Evolutionary conservation across 2,888 invertebrate species (phyloP), one percentile per base, ranked within the genome.

Genomic region (Macrosiphum euphorbiae): DNA sequence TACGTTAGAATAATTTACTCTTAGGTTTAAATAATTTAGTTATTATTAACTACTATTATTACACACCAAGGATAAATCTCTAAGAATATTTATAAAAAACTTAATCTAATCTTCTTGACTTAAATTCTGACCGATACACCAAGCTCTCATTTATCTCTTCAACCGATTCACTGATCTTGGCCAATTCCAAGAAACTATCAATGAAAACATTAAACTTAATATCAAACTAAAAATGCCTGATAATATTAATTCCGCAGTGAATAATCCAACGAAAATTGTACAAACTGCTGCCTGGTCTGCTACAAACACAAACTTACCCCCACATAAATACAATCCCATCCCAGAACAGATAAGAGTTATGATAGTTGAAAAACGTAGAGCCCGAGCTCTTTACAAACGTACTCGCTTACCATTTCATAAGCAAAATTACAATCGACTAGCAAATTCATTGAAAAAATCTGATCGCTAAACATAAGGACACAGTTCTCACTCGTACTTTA

Each of bases 351-450:
- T 50, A 50, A 50, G 50, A 50, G 2, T 28, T 11, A 61, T 2
- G 3, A 61, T 89, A 44, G 58, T 44, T 61, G 89, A 89, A 89
- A 89, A 89, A 61, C 26, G 89, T 24, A 87, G n/a, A 87, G 50
- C 50, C 28, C 47, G n/a, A 28, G 50, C 87, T 28, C 50, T 87
- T 50, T 86, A 47, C 0, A n/a, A 47, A 86, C 50, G n/a, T 47
- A 86, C 13, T 47, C 5, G 47, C 47, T 47, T 47, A 7, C 47
- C 47, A 0, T n/a, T 28, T 86, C 86, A 86, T 5, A 86, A 86
- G 50, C 28, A 86, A 50, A 47, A 13, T 47, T 86, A 86, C 13
- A 86, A 86, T 13, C 86, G 16, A 13, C 28, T 86, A n/a, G 2
- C 86, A 28, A 50, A 50, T 0, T 86, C 86, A 28, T 13, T 86